These are phyloP conservation scores for Orbicella faveolata DNA, from an alignment of 64 coral and sea anemone genomes.

Conservation along the genomic window DNA sequence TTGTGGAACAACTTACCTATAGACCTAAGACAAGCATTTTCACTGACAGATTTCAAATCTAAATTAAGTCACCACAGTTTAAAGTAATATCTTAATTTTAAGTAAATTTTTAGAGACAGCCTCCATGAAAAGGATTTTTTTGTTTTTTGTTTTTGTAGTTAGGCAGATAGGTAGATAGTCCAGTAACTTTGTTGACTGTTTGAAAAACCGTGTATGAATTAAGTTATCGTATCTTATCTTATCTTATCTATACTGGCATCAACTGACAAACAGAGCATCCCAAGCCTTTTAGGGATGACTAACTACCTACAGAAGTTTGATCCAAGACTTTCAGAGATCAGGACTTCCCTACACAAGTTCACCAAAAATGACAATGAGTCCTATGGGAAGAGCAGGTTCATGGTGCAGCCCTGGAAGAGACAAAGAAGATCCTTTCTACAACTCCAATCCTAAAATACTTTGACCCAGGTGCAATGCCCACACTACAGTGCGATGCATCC, in stretches of 20 bases:
- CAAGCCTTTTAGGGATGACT: slow-evolving; percentile 48
- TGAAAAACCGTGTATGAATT: no score
- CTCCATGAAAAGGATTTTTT: no score
- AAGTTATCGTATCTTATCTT: no score
- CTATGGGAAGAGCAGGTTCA: slow-evolving; percentile 31
- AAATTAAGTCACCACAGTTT: no score
- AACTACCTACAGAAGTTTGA: slow-evolving; percentile 63
- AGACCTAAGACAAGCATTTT: no score
- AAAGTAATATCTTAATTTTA: no score
- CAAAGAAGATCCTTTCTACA: slow-evolving; percentile 25
- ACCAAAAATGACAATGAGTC: slow-evolving; percentile 22
- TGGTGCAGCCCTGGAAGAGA: slow-evolving; percentile 5
- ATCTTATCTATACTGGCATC: neutral
- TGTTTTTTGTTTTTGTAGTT: no score
- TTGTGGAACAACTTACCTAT: no score
- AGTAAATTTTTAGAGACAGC: no score
- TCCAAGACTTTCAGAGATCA: slow-evolving; percentile 38
- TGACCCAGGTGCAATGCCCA: neutral
- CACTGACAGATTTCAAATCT: no score
- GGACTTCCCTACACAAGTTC: slow-evolving; percentile 42
- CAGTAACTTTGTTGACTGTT: no score
- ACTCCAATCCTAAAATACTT: slow-evolving; percentile 33
- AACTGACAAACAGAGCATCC: slow-evolving; percentile 39
- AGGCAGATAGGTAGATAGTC: no score
- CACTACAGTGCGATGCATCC: slow-evolving; percentile 61